Base-by-base conservation (phyloP, 2,113 vertebrate species). In the Smithornis capensis region DNA sequence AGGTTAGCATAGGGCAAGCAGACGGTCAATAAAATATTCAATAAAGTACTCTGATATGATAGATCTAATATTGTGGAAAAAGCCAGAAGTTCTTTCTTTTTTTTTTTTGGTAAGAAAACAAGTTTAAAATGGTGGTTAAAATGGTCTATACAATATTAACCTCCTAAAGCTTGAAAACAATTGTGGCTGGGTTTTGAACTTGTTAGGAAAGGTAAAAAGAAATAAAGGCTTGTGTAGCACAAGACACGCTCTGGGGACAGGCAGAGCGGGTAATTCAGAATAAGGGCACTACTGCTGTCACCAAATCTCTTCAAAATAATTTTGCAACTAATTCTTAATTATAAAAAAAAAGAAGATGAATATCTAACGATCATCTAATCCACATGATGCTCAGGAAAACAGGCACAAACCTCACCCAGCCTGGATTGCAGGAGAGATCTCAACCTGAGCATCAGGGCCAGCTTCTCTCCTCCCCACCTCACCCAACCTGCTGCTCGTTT, bases 1-100 rank as follows among this genome's bases (percentile, higher is more conserved):
- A 98, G 98, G 98, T 98, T 98, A 98, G 97, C 97, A 98, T 21
- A 96, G 98, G 98, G 98, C 98, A 98, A 97, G 97, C 97, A 99
- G 98, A 98, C 97, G 98, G 98, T 98, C 98, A 98, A 98, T 98
- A 98, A 99, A 99, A 99, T 98, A 99, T 98, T 99, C 98, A 99
- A 98, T 98, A 98, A 98, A 98, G 95, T 95, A 94, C 98, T 98
- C 97, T 98, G 97, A 98, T 98, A 98, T 98, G 97, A 98, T 98
- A 97, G 98, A 98, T 98, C 97, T 98, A 98, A 98, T 98, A 98
- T 89, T 96, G 96, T 80, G 90, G 92, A 95, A 98, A 97, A 96
- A 94, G 87, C 76, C 91, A 83, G 57, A 70, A 97, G 44, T 50
- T 8, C 4, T 11, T 63, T 52, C 25, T 91, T 74, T 88, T 21